A percentile compares a stretch with the other conserved stretches of the same genome.
Evolutionary conservation across 2,797 vertebrate genomes (phyloP).

Genomic region (Mormyrus hasselquistii): DNA sequence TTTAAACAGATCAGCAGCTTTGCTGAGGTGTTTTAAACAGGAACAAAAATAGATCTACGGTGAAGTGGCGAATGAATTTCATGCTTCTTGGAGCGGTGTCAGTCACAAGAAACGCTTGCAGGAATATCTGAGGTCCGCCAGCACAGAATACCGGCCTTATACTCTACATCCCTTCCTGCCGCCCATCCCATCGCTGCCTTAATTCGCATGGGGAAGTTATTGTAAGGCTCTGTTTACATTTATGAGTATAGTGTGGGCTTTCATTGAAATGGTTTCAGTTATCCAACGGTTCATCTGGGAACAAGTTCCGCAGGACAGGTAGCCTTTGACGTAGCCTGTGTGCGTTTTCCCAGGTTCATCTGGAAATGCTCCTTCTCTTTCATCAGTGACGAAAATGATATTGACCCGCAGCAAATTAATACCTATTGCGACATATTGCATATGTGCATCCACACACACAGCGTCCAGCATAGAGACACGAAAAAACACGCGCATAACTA

Average conservation of each 20-base stretch:
- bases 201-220: not conserved
- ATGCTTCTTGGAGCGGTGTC: not conserved
- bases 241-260: not conserved
- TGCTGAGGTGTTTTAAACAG: not conserved
- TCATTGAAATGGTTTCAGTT: constrained; percentile 3
- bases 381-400: not conserved
- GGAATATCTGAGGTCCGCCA: not conserved
- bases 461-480: not conserved
- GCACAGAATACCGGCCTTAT: not conserved
- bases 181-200: not conserved
- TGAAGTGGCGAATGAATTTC: not conserved
- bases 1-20: not conserved
- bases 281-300: not conserved
- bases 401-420: not conserved
- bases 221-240: not conserved
- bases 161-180: not conserved
- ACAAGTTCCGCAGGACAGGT: not conserved
- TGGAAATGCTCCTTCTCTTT: not conserved
- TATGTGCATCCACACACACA: not conserved
- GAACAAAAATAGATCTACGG: not conserved
- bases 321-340: constrained; percentile 14
- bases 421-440: not conserved
- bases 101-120: not conserved
- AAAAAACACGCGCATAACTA: not conserved
- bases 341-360: not conserved